phyloP scores from a whole-genome alignment of 2,888 invertebrate genomes.

The Epinotia ramella region DNA sequence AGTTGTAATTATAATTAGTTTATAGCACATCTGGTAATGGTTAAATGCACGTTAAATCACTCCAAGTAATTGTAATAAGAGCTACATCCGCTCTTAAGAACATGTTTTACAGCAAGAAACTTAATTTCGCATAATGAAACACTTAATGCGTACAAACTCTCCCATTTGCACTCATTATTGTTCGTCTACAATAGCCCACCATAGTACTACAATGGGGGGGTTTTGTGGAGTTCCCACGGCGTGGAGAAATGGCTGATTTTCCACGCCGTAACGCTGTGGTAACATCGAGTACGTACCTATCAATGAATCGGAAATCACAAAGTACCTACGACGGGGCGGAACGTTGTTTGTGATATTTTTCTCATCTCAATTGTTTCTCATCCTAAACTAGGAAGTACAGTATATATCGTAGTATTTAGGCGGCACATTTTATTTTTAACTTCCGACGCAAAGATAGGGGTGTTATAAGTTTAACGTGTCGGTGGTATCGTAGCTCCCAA shows the following conservation, averaged over 20 bases:
- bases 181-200: conserved; percentile 36
- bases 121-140: conserved; percentile 41
- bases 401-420: neutral
- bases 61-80: conserved; percentile 14
- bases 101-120: conserved; percentile 38
- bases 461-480: too few relatives aligned
- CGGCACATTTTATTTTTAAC: too few relatives aligned
- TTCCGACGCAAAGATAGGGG: too few relatives aligned
- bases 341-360: neutral
- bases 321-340: neutral
- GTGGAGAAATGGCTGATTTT: conserved; percentile 50
- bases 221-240: conserved; percentile 47
- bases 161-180: conserved; percentile 38
- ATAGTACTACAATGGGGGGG: conserved; percentile 24
- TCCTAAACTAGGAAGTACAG: neutral
- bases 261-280: conserved; percentile 35
- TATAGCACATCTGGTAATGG: conserved; percentile 1
- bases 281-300: conserved; percentile 4
- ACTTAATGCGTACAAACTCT: conserved; percentile 42
- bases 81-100: conserved; percentile 8
- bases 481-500: too few relatives aligned
- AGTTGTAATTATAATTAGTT: conserved; percentile 2
- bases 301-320: conserved; percentile 27
- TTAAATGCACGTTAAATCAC: neutral
- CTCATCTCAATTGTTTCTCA: neutral